These are phyloP conservation scores for Merodon equestris DNA, from an alignment of 2,888 invertebrate genomes.

Conservation along the genomic window DNA sequence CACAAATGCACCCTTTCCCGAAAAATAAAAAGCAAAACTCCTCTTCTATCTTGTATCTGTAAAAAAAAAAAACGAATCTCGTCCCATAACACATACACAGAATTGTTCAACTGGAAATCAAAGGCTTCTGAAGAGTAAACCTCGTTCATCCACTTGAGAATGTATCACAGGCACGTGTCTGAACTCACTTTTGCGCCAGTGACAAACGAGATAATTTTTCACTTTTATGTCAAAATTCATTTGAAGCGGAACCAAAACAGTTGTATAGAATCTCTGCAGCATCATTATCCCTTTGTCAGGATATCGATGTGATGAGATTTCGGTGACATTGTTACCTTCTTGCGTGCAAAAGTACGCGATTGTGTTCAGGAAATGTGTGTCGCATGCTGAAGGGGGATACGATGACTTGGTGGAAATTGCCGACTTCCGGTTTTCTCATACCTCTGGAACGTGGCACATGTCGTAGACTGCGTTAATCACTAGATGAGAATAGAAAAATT, in stretches of 20 bases:
- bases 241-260: slow-evolving; percentile 60
- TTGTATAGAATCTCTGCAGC: slow-evolving; percentile 37
- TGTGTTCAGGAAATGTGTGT: slow-evolving; percentile 51
- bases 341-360: slow-evolving; percentile 61
- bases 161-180: slow-evolving; percentile 62
- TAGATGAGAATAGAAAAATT: slow-evolving; percentile 4
- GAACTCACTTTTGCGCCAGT: slow-evolving; percentile 55
- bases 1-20: no score
- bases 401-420: slow-evolving; percentile 61
- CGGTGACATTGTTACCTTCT: slow-evolving; percentile 62
- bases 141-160: slow-evolving; percentile 68
- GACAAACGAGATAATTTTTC: slow-evolving; percentile 68
- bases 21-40: slow-evolving; percentile 13
- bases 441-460: slow-evolving; percentile 23
- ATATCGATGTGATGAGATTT: slow-evolving; percentile 14
- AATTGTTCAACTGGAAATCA: slow-evolving; percentile 66
- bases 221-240: slow-evolving; percentile 66
- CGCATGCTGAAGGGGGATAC: slow-evolving; percentile 30
- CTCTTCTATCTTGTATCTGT: no score
- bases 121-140: slow-evolving; percentile 53
- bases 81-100: slow-evolving; percentile 3
- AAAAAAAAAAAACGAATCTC: slow-evolving; percentile 4
- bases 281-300: slow-evolving; percentile 41
- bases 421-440: slow-evolving; percentile 52
- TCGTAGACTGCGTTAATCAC: slow-evolving; percentile 2